phyloP scores from a whole-genome alignment of 2,888 invertebrate species.

The Syritta pipiens region DNA sequence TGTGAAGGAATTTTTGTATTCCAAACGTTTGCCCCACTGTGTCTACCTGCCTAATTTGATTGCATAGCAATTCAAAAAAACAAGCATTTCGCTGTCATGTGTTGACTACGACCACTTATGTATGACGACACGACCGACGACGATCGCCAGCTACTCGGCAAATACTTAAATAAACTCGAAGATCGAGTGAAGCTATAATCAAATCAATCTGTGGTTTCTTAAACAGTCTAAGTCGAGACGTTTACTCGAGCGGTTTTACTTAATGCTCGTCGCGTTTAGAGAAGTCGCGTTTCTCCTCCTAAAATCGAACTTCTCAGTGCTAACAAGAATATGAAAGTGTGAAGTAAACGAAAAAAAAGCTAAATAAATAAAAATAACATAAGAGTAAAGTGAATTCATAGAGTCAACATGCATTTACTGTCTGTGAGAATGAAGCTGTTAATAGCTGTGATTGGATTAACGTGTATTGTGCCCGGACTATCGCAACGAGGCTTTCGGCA shows the following conservation, averaged over 20 bases:
- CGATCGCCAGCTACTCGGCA: no score
- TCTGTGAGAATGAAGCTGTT: conserved; percentile 29
- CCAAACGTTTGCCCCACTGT: conserved; percentile 39
- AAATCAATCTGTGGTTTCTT: conserved; percentile 50
- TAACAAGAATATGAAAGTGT: no score
- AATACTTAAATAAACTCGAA: conserved; percentile 21
- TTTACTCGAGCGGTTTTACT: conserved; percentile 48
- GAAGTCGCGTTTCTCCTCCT: neutral
- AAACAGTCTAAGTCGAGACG: conserved; percentile 59
- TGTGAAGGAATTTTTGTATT: no score
- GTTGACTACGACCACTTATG: conserved; percentile 20
- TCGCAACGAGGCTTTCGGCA: conserved; percentile 47
- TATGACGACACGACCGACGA: neutral
- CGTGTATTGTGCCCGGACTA: conserved; percentile 47
- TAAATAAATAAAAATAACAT: no score
- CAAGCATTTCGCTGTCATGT: conserved; percentile 26
- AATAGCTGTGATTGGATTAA: conserved; percentile 41
- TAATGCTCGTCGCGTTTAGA: conserved; percentile 26
- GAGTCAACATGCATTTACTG: conserved; percentile 11
- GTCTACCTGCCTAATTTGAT: conserved; percentile 30
- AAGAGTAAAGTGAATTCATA: no score
- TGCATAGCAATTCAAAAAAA: conserved; percentile 39
- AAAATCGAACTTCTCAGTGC: no score
- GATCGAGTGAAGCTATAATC: conserved; percentile 59
- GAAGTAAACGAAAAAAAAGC: no score